Percentiles rank a stretch among this genome's conserved stretches.
phyloP scores from a whole-genome alignment of 2,113 vertebrate species.

The Psettodes erumei region DNA sequence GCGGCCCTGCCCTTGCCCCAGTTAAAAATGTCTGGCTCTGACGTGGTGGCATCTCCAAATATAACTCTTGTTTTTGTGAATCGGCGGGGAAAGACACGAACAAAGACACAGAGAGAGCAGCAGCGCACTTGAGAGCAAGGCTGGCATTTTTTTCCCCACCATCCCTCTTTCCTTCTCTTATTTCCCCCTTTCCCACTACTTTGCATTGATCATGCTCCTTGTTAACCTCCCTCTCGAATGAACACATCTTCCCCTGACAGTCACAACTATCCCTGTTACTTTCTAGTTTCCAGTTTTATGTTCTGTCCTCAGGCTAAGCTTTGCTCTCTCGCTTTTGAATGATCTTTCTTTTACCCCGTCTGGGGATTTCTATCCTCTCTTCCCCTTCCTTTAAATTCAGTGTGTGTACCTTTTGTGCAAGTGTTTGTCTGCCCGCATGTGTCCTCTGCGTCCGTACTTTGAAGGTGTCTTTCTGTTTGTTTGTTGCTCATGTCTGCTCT shows the following conservation, averaged over 20 bases:
- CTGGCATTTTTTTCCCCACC: not conserved
- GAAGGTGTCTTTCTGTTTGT: slow-evolving; percentile 10
- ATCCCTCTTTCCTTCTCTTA: not conserved
- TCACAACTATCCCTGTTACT: slow-evolving; percentile 15
- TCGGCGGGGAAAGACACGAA: slow-evolving; percentile 43
- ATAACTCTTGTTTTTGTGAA: slow-evolving; percentile 64
- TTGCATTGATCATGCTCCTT: slow-evolving; percentile 1
- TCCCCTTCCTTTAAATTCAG: not conserved
- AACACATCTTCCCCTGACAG: slow-evolving; percentile 14
- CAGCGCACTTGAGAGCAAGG: slow-evolving; percentile 22
- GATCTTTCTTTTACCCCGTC: slow-evolving; percentile 11
- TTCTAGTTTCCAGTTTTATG: slow-evolving; percentile 13
- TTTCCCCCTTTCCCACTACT: not conserved
- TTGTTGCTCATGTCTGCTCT: slow-evolving; percentile 18
- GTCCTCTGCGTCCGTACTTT: slow-evolving; percentile 7
- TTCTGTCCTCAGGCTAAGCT: slow-evolving; percentile 33
- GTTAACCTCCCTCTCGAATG: slow-evolving; percentile 18
- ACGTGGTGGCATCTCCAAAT: slow-evolving; percentile 63
- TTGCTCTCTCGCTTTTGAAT: slow-evolving; percentile 9
- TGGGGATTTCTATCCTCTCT: slow-evolving; percentile 14
- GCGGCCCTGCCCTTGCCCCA: slow-evolving; percentile 48
- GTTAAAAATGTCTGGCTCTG: slow-evolving; percentile 59
- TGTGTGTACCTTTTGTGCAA: not conserved
- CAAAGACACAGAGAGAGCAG: slow-evolving; percentile 34
- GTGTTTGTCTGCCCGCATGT: slow-evolving; percentile 30